Evolutionary conservation across 2,797 vertebrate genomes (phyloP).

Genomic region (Nyctibius grandis): DNA sequence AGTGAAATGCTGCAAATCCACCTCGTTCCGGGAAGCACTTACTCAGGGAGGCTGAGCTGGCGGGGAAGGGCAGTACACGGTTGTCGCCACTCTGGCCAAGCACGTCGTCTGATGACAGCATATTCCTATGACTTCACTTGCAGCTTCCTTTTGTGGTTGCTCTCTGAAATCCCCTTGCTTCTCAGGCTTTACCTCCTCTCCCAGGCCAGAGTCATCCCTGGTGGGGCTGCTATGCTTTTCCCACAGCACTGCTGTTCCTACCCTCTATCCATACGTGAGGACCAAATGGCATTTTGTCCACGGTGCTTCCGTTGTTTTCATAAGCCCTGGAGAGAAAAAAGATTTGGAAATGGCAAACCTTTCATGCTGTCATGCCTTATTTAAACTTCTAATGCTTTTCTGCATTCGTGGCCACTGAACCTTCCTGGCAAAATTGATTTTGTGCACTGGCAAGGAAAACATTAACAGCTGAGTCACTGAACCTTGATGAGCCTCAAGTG

Average conservation of each 20-base stretch:
- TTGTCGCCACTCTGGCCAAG: rapidly evolving
- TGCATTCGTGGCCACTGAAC: neutral
- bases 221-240: neutral
- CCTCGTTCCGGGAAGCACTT: neutral
- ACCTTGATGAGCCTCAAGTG: neutral
- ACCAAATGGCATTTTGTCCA: neutral
- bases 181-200: neutral
- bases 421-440: neutral
- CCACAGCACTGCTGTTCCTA: rapidly evolving
- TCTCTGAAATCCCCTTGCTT: neutral
- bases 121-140: neutral
- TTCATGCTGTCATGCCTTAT: neutral
- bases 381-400: neutral
- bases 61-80: rapidly evolving
- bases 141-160: neutral
- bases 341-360: neutral
- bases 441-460: neutral
- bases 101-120: rapidly evolving
- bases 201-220: neutral
- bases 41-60: neutral
- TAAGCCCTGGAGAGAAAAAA: neutral
- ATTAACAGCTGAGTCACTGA: neutral
- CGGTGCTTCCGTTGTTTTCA: neutral
- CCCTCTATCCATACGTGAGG: rapidly evolving
- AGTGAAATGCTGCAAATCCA: neutral